phyloP scores from a whole-genome alignment of 2,888 invertebrate species.

The Thereva nobilitata region DNA sequence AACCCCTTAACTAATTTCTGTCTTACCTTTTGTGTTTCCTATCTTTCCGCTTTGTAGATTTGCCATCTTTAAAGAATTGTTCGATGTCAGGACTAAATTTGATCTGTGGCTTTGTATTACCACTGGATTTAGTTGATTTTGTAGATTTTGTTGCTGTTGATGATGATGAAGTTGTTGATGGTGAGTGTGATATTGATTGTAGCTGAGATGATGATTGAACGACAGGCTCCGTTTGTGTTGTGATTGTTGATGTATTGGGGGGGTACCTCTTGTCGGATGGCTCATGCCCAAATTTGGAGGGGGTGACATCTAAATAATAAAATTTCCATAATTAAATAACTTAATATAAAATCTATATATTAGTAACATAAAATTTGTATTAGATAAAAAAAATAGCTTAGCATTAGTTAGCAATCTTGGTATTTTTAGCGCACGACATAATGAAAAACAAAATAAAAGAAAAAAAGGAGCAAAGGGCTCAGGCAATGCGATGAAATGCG shows the following conservation, averaged over 20 bases:
- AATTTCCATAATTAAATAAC: conserved; percentile 39
- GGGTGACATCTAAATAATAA: conserved; percentile 66
- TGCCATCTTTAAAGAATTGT: conserved; percentile 63
- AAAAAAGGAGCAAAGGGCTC: conserved; percentile 45
- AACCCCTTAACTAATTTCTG: background rate
- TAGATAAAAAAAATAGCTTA: background rate
- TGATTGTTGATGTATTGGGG: conserved; percentile 61
- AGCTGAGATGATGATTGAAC: conserved; percentile 72
- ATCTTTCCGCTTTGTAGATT: conserved; percentile 58
- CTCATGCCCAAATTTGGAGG: conserved; percentile 55
- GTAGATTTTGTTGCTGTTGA: conserved; percentile 61
- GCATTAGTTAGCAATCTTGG: conserved; percentile 18
- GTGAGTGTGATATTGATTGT: conserved; percentile 63
- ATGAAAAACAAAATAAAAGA: conserved; percentile 40
- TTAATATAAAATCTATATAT: conserved; percentile 13
- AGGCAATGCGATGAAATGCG: conserved; percentile 48
- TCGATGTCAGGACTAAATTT: conserved; percentile 60
- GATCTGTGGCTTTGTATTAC: conserved; percentile 56
- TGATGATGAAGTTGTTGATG: conserved; percentile 48
- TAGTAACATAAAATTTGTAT: background rate
- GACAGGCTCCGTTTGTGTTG: conserved; percentile 72
- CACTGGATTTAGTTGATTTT: conserved; percentile 66
- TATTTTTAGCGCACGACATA: conserved; percentile 30
- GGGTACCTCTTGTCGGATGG: conserved; percentile 60
- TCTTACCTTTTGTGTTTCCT: conserved; percentile 64